A percentile compares a stretch with the other conserved stretches of the same genome.
Conservation (phyloP, 30 jellyfish, hydroid and myxozoan genomes). For the Pelagia noctiluca region DNA sequence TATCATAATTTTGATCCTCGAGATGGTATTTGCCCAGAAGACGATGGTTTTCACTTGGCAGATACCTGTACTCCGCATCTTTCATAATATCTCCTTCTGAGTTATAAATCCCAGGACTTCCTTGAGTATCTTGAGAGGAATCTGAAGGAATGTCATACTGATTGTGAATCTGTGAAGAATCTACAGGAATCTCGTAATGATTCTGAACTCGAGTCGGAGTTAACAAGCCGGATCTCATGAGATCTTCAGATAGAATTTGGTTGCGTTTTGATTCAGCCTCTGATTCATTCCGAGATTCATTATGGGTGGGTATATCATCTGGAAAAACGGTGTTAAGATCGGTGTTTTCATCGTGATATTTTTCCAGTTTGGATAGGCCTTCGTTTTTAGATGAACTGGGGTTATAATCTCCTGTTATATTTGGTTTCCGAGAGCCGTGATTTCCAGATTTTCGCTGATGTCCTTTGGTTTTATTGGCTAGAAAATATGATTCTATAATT, state of each 20-base stretch:
- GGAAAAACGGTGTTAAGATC: slow-evolving; percentile 27
- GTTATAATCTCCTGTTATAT: neutral
- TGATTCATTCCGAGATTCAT: neutral
- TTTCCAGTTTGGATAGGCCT: neutral
- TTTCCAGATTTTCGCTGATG: too few relatives aligned
- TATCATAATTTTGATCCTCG: slow-evolving; percentile 11
- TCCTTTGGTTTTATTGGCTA: too few relatives aligned
- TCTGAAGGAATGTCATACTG: neutral
- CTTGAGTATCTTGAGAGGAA: neutral
- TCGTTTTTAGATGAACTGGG: neutral
- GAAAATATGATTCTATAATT: too few relatives aligned
- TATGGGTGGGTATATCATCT: neutral
- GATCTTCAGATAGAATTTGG: slow-evolving; percentile 37
- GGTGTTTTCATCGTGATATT: neutral
- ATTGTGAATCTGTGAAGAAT: too few relatives aligned
- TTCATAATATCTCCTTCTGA: neutral
- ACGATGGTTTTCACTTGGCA: neutral
- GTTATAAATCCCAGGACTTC: neutral
- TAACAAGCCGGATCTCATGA: slow-evolving; percentile 39
- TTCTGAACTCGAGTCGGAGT: neutral
- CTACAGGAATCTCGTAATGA: neutral
- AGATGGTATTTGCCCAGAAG: neutral
- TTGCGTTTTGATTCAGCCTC: slow-evolving; percentile 8
- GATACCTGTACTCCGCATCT: slow-evolving; percentile 5
- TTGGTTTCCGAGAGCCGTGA: too few relatives aligned